phyloP scores from a whole-genome alignment of 2,888 invertebrate genomes.

The Mythimna vitellina region DNA sequence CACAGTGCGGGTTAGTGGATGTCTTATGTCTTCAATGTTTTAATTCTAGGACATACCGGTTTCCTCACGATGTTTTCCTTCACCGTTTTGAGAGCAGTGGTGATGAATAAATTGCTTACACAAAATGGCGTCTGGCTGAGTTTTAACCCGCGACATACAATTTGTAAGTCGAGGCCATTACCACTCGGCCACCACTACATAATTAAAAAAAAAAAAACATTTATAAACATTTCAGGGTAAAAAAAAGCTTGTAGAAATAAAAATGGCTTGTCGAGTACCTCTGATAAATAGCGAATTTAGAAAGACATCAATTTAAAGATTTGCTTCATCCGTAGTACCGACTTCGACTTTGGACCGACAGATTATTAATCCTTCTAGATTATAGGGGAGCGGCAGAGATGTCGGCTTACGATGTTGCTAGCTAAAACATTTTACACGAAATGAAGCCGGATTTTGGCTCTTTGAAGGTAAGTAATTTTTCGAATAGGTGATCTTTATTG shows the following conservation, averaged over 20 bases:
- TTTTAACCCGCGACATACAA: no score
- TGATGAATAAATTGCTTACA: no score
- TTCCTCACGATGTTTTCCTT: no score
- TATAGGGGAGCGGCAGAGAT: slow-evolving; percentile 35
- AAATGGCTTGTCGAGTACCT: neutral
- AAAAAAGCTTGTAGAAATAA: neutral
- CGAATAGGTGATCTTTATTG: neutral
- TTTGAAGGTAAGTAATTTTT: slow-evolving; percentile 7
- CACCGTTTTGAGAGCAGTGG: no score
- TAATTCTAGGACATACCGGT: no score
- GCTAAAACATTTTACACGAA: slow-evolving; percentile 36
- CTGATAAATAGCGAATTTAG: slow-evolving; percentile 36
- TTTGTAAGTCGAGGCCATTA: no score
- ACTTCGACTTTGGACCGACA: slow-evolving; percentile 16
- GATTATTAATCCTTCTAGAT: slow-evolving; percentile 57
- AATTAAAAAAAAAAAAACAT: no score
- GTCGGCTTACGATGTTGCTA: slow-evolving; percentile 19
- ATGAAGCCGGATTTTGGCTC: slow-evolving; percentile 12
- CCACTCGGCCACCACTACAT: no score
- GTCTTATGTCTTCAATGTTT: no score
- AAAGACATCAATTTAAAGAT: slow-evolving; percentile 54
- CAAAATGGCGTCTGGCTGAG: no score
- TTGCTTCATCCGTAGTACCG: slow-evolving; percentile 34
- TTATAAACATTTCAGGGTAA: neutral
- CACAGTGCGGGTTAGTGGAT: no score